Evolutionary conservation across 2,113 vertebrate genomes (phyloP), one percentile per base, ranked within the genome.

Genomic region (Fulmarus glacialis): DNA sequence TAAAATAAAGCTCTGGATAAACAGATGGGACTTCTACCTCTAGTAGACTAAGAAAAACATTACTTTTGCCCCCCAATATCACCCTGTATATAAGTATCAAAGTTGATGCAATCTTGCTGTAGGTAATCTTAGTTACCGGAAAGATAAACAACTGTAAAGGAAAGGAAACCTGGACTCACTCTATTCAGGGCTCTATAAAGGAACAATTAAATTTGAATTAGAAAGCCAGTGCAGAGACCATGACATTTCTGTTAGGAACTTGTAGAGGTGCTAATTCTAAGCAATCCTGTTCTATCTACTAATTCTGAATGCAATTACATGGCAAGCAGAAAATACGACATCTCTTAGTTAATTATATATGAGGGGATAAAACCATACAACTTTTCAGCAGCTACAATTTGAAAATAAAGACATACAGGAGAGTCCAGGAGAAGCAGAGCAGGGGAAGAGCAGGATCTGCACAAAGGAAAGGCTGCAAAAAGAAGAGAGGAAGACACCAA

Each of bases 281-380:
- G 26, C 8, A 72, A 38, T 91, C 87, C 52, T 88, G 15, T 9
- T 81, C 16, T 81, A 3, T 34, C 7, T 90, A 38, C 24, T 71
- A 43, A 52, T 79, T 91, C 36, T 52, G 72, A 92, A 72, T 80
- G 22, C 5, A 85, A 60, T 6, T 67, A 5, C 30, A 45, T 8
- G 6, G 32, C 17, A 89, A 91, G 36, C 4, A 79, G 48, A 89
- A 93, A 87, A 75, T 56, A 82, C 21, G 0, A 32, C 14, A 66
- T 75, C 16, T 56, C 36, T 48, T 42, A 64, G 27, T 74, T 86
- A 93, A 89, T 81, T 80, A 62, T 47, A 63, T 17, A 55, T 21
- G 20, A 45, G 8, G 4, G 1, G 0, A 0, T 3, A 82, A 75
- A 71, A 63, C 0, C 4, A 67, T 6, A 27, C 4, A 64, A 56